These are phyloP conservation scores for Tetramorium parvispinum DNA, from an alignment of 1,140 invertebrate genomes.

Conservation along the genomic window DNA sequence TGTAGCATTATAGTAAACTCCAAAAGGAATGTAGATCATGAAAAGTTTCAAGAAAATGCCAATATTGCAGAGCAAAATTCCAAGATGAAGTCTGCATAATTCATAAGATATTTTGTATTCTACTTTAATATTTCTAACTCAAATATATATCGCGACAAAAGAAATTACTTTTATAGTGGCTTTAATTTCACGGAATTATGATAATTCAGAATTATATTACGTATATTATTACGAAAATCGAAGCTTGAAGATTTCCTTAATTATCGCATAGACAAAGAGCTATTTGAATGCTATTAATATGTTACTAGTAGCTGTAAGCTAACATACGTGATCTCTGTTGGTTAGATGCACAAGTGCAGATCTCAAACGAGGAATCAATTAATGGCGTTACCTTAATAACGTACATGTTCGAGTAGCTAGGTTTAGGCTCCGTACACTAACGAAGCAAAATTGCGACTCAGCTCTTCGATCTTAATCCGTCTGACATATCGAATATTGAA, in stretches of 20 bases:
- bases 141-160: not conserved
- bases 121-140: conserved; percentile 1
- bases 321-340: conserved; percentile 26
- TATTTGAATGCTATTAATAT: conserved; percentile 26
- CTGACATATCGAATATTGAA: not conserved
- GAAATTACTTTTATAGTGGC: not conserved
- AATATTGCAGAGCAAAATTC: conserved; percentile 26
- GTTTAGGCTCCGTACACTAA: conserved; percentile 9
- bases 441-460: conserved; percentile 36
- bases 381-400: conserved; percentile 34
- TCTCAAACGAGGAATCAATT: conserved; percentile 54
- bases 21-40: not conserved
- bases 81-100: conserved; percentile 4
- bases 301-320: conserved; percentile 1
- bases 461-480: not conserved
- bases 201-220: not conserved
- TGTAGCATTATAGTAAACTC: not conserved
- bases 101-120: conserved; percentile 40
- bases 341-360: conserved; percentile 25
- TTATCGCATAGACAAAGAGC: conserved; percentile 12
- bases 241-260: not conserved
- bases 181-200: not conserved
- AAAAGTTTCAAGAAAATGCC: conserved; percentile 21
- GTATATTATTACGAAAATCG: conserved; percentile 6
- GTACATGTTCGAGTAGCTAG: conserved; percentile 36